Evolutionary conservation across 2,113 vertebrate genomes (phyloP), one percentile per base, ranked within the genome.

Genomic region (Psilopsiagon aurifrons): DNA sequence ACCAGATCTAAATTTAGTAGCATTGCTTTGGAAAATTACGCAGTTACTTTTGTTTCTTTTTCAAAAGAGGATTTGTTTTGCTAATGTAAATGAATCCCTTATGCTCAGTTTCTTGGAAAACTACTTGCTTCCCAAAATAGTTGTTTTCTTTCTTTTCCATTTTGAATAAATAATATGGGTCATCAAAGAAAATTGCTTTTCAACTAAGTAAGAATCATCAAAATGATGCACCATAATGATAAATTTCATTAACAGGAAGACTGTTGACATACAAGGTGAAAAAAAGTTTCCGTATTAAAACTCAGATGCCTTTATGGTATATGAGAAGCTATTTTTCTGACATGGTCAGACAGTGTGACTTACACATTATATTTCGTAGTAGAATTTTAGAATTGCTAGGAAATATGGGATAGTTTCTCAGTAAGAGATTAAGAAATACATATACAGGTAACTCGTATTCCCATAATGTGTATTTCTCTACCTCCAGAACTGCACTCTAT

Each of bases 111-210:
- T 63, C 90, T 85, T 55, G 67, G 90, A 92, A 96, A 93, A 68
- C 47, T 90, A 92, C 83, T 73, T 83, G 77, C 78, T 90, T 92
- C 90, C 46, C 68, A 73, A 92, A 97, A 93, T 82, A 95, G 90
- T 33, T 91, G 55, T 69, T 95, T 91, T 44, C 70, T 93, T 88
- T 88, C 92, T 95, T 82, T 83, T 77, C 73, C 91, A 55, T 71
- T 88, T 93, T 37, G 91, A 95, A 88, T 94, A 95, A 94, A 95
- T 95, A 96, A 39, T 49, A 79, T 46, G 83, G 84, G 96, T 94
- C 97, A 97, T 96, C 97, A 97, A 97, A 98, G 94, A 69, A 98
- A 97, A 97, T 83, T 96, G 86, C 86, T 97, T 96, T 96, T 95
- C 97, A 83, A 28, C 89, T 90, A 91, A 96, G 81, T 95, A 96